Evolutionary conservation across 2,888 invertebrate genomes (phyloP), one percentile per base, ranked within the genome.

Genomic region (Coleophora deauratella): DNA sequence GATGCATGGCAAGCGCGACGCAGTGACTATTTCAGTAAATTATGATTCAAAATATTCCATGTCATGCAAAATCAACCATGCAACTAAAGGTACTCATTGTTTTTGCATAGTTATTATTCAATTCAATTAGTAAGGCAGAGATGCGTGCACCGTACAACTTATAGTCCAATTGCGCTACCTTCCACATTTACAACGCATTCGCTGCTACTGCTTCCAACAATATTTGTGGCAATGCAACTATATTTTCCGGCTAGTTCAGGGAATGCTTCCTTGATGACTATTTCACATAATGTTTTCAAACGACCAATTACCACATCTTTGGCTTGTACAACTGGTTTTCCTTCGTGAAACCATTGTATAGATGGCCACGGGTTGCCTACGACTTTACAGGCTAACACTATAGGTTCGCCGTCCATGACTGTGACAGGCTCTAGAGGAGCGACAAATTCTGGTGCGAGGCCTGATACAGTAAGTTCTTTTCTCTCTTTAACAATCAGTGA

Each of bases 201-300:
- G 63, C 93, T 93, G 66, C 90, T 87, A 59, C 91, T 93, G 87
- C 91, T 91, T 54, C 98, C 98, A 58, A 92, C 89, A 59, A 91
- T 89, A 79, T 97, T 97, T 40, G 88, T 86, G 38, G 96, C 97
- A 59, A 88, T 88, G 72, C 96, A 96, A 45, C 89, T 90, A 71
- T 97, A 97, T 67, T 89, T 90, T 44, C 97, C 97, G 59, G 93
- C 91, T 87, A 96, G 94, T 88, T 97, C 97, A 10, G 95, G 94
- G 62, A 95, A 95, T 39, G 95, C 95, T 88, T 96, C 95, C 50
- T 90, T 89, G 54, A 97, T 93, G 49, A 91, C 89, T 52, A 97
- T 84, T 66, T 91, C 91, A 63, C 95, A 95, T 45, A 90, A 82
- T 61, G 94, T 92, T 49, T 89, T 87, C 59, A 92, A 91, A 71